These are phyloP conservation scores for Pituophis catenifer DNA, from an alignment of 2,113 vertebrate genomes.

Conservation along the genomic window DNA sequence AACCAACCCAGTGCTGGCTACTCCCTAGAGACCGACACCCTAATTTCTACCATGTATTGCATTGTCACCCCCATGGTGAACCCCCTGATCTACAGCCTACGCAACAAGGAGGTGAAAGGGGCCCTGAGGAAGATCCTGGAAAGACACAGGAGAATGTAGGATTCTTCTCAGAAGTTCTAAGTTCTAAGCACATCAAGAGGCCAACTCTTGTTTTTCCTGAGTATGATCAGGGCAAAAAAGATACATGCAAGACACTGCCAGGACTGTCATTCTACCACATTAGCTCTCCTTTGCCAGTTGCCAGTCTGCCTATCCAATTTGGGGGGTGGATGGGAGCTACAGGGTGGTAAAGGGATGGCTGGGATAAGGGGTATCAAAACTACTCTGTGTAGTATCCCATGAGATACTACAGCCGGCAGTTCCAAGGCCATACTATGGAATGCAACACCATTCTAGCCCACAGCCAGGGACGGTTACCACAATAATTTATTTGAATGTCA, in stretches of 20 bases:
- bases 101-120: background rate
- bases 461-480: no score
- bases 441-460: no score
- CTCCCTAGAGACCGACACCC: background rate
- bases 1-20: background rate
- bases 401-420: accelerated
- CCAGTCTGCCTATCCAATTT: background rate
- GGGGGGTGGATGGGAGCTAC: no score
- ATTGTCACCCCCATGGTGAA: conserved; percentile 8
- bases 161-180: background rate
- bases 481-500: no score
- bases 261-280: background rate
- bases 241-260: background rate
- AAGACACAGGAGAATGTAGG: background rate
- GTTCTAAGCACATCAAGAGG: background rate
- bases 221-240: background rate
- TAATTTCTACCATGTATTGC: background rate
- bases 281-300: background rate
- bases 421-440: no score
- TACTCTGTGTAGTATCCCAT: no score
- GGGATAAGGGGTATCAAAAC: no score
- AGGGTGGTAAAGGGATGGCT: no score
- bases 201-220: background rate
- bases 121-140: background rate
- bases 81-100: conserved; percentile 13